Percentiles rank a stretch among this genome's conserved stretches.
phyloP scores from a whole-genome alignment of 2,888 invertebrate genomes.

The Rotaria magnacalcarata region DNA sequence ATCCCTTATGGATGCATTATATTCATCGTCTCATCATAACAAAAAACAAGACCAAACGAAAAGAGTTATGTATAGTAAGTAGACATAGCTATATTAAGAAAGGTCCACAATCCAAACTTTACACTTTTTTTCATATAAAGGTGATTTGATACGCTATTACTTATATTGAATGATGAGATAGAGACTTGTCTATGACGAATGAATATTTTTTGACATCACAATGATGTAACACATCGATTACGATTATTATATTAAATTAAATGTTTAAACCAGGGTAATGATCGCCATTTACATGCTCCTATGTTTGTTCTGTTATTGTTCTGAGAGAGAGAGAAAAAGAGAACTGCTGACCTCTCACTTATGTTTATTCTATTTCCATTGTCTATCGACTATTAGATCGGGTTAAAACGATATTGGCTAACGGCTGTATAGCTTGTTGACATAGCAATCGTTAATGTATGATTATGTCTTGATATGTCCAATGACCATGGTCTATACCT shows the following conservation, averaged over 20 bases:
- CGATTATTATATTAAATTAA: not conserved
- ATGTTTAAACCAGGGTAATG: not conserved
- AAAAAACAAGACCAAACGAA: not conserved
- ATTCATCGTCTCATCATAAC: not conserved
- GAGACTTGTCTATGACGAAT: not conserved
- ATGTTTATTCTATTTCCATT: not conserved
- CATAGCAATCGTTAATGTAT: not conserved
- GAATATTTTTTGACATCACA: not conserved
- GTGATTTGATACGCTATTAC: not conserved
- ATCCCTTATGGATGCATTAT: not conserved
- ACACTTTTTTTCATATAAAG: constrained; percentile 1
- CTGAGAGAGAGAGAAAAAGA: not conserved
- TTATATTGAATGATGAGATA: not conserved
- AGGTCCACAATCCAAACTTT: not conserved
- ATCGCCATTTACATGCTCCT: not conserved
- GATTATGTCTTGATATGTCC: not conserved
- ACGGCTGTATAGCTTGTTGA: not conserved
- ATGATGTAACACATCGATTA: not conserved
- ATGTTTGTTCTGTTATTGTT: not conserved
- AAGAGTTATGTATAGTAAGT: not conserved
- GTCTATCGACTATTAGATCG: not conserved
- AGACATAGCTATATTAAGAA: not conserved
- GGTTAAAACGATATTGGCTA: not conserved
- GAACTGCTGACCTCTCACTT: not conserved
- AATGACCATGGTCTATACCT: not conserved